Evolutionary conservation across 2,888 invertebrate genomes (phyloP).

Genomic region (Atherix ibis): DNA sequence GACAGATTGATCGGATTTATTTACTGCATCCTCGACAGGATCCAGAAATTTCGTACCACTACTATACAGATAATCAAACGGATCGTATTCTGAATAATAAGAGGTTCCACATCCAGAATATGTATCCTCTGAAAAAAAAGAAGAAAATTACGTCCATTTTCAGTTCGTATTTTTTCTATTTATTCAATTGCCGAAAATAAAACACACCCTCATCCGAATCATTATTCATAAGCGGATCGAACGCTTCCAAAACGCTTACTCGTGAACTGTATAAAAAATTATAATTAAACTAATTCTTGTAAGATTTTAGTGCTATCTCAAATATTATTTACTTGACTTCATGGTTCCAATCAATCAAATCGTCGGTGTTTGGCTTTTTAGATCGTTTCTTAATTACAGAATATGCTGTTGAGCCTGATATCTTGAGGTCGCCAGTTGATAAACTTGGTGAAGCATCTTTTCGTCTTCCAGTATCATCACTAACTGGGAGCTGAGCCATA

Average conservation of each 20-base stretch:
- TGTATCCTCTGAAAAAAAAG: constrained; percentile 35
- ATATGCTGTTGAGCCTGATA: too few relatives aligned
- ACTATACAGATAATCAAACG: constrained; percentile 61
- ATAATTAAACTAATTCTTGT: not conserved
- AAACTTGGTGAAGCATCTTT: too few relatives aligned
- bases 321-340: constrained; percentile 21
- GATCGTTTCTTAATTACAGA: constrained; percentile 7
- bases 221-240: constrained; percentile 63
- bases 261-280: constrained; percentile 21
- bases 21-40: constrained; percentile 53
- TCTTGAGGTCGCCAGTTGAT: too few relatives aligned
- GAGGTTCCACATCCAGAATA: constrained; percentile 44
- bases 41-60: constrained; percentile 48
- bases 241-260: constrained; percentile 58
- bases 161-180: not conserved
- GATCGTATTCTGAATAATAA: constrained; percentile 61
- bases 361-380: constrained; percentile 16
- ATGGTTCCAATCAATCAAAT: constrained; percentile 28
- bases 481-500: too few relatives aligned
- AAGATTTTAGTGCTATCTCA: not conserved
- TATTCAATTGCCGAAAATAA: not conserved
- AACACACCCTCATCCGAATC: constrained; percentile 30
- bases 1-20: constrained; percentile 40
- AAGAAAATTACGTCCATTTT: not conserved
- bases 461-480: too few relatives aligned